Base-by-base conservation (phyloP, 2,888 invertebrate species). In the Coremacera marginata region DNA sequence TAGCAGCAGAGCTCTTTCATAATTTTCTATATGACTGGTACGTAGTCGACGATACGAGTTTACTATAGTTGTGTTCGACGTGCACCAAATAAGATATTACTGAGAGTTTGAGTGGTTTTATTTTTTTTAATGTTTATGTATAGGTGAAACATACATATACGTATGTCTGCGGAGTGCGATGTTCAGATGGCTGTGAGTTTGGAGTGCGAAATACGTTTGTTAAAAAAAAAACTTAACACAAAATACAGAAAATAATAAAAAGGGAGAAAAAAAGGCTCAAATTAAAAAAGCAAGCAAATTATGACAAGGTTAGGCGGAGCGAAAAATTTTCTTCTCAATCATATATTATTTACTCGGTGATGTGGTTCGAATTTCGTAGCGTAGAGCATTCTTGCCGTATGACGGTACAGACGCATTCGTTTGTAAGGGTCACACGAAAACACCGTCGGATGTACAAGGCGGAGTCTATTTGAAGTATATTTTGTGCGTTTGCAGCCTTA, bases 301-400 rank as follows among this genome's bases (percentile, higher is more conserved):
- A 89, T 89, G 89, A 89, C 89, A 89, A 88, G 87, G 84, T 88
- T 88, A 89, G 89, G 89, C 89, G 89, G 89, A 87, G 89, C 89
- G 85, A 85, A 86, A 81, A 80, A 78, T 80, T 78, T 67, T 70
- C 70, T 79, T 70, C 71, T 80, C 75, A 77, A 79, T 77, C 76
- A 79, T 76, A 79, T 80, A 79, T 77, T 77, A 71, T 34, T 57
- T 71, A 55, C 37, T 70, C 55, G 70, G 11, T 8, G 14, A 27
- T 27, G 16, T 55, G 31, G 31, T 22, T 25, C 52, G 22, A 51
- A 5, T 51, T 19, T 19, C 16, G 19, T 34, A 31, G 7, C 16
- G 31, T n/a, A 34, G 27, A 19, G 22, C 19, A 19, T 27, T 19
- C 11, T 27, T 60, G 57, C 22, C 7, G 44, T 44, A 44, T 14